A percentile compares a stretch with the other conserved stretches of the same genome.
Evolutionary conservation across 2,113 vertebrate species (phyloP).

Genomic region (Enhydra lutris): DNA sequence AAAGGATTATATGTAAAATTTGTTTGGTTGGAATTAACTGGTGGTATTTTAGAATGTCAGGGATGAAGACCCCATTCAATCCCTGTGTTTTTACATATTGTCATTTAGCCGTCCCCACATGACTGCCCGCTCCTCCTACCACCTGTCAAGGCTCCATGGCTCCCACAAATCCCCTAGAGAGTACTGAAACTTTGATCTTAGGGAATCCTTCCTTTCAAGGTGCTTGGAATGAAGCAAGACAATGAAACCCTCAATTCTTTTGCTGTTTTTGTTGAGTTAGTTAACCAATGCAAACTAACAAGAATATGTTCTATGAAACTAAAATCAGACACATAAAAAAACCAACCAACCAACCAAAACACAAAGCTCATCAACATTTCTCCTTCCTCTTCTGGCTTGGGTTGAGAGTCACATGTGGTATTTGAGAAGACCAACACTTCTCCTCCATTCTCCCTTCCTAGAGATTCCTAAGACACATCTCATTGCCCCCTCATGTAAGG

Average conservation of each 20-base stretch:
- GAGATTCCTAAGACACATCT: background rate
- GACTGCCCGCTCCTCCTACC: background rate
- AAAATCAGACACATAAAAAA: background rate
- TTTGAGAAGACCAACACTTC: background rate
- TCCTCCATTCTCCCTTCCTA: background rate
- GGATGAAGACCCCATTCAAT: background rate
- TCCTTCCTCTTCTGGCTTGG: background rate
- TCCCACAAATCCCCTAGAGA: background rate
- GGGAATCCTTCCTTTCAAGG: background rate
- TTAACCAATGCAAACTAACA: background rate
- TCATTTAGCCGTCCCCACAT: background rate
- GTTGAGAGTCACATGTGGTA: background rate
- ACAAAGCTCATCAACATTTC: background rate
- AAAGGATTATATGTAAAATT: background rate
- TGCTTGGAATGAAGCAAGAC: background rate
- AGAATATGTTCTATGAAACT: background rate
- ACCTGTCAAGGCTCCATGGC: background rate
- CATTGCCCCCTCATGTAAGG: background rate
- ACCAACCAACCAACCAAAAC: background rate
- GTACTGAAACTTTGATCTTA: background rate
- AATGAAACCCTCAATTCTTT: background rate
- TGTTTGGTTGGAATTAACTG: background rate
- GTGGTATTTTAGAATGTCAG: background rate
- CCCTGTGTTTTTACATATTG: background rate
- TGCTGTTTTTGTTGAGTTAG: background rate